These are phyloP conservation scores for Etheostoma perlongum DNA, from an alignment of 2,797 vertebrate genomes.

Conservation along the genomic window DNA sequence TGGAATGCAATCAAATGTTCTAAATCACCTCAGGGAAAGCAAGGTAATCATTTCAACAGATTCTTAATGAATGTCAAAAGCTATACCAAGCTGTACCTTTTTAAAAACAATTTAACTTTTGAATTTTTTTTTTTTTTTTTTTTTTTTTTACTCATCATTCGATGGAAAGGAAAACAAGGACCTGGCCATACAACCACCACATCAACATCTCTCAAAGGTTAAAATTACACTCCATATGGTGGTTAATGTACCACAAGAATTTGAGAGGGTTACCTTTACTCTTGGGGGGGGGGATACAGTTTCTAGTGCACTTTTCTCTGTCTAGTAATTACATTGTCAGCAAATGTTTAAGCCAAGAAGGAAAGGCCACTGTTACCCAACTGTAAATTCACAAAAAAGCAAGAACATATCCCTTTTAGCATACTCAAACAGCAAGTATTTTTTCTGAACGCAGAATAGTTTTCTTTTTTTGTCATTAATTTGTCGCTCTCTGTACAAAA, in stretches of 20 bases:
- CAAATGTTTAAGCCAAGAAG: constrained; percentile 88
- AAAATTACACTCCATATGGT: constrained; percentile 70
- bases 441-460: constrained; percentile 83
- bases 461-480: constrained; percentile 71
- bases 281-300: constrained; percentile 46
- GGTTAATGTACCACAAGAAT: constrained; percentile 72
- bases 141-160: constrained; percentile 43
- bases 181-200: constrained; percentile 71
- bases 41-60: constrained; percentile 45
- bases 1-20: constrained; percentile 81
- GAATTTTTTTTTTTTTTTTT: constrained; percentile 7
- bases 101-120: constrained; percentile 44
- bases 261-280: constrained; percentile 67
- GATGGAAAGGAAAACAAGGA: constrained; percentile 63
- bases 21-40: constrained; percentile 57
- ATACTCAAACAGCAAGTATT: constrained; percentile 87
- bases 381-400: constrained; percentile 87
- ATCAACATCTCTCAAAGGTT: constrained; percentile 73
- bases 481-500: constrained; percentile 89
- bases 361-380: constrained; percentile 91
- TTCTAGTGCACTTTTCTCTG: constrained; percentile 82
- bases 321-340: constrained; percentile 88
- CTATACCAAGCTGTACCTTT: constrained; percentile 51
- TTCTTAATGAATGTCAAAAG: constrained; percentile 54
- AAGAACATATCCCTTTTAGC: constrained; percentile 95